Conservation (phyloP, 1,140 invertebrate species). For the Trypoxylus dichotomus region DNA sequence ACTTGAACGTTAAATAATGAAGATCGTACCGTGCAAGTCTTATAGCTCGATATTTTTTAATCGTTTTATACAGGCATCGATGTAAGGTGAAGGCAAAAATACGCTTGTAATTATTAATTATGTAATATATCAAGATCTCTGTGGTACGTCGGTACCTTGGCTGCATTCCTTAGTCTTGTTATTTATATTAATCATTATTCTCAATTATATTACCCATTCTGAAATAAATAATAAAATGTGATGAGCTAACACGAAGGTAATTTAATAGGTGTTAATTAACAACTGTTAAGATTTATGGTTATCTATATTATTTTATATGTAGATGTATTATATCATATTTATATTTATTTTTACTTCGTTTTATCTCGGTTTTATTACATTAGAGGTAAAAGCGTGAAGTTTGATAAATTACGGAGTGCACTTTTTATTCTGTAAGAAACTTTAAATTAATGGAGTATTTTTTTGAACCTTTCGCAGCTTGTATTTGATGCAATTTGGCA, state of each 20-base stretch:
- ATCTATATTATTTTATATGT: neutral
- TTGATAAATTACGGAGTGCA: too few relatives aligned
- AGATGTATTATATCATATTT: neutral
- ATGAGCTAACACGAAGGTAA: neutral
- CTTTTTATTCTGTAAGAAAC: too few relatives aligned
- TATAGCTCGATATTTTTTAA: neutral
- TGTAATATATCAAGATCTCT: slow-evolving; percentile 12
- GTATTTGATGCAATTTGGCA: too few relatives aligned
- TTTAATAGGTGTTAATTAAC: neutral
- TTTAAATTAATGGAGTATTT: too few relatives aligned
- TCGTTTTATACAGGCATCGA: neutral
- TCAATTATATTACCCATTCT: neutral
- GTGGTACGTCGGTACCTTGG: too few relatives aligned
- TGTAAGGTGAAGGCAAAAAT: slow-evolving; percentile 11
- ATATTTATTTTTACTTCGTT: neutral
- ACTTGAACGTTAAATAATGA: neutral
- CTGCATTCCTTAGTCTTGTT: neutral
- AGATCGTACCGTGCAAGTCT: neutral
- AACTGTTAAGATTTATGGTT: neutral
- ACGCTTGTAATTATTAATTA: slow-evolving; percentile 7
- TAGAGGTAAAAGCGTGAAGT: too few relatives aligned
- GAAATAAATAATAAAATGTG: neutral
- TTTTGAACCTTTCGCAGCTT: too few relatives aligned
- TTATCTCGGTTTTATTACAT: neutral
- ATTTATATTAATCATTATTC: slow-evolving; percentile 14